Evolutionary conservation across 1,140 invertebrate genomes (phyloP).

Genomic region (Leptonema lineaticorne): DNA sequence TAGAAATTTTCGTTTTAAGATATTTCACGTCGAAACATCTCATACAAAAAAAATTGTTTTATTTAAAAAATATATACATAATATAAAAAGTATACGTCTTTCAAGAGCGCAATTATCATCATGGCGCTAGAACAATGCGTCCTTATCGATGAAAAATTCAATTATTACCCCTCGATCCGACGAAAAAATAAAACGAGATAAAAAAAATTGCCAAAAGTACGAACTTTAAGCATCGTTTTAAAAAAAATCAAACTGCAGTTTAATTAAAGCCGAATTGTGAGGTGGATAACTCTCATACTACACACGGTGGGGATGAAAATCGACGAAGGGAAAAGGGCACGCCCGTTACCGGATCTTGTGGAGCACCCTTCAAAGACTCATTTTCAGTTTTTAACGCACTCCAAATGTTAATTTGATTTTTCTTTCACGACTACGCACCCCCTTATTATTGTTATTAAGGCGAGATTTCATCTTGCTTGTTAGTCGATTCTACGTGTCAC

Average conservation of each 20-base stretch:
- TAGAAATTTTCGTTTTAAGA: no score
- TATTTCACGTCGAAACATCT: no score
- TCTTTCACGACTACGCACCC: neutral
- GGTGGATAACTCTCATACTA: neutral
- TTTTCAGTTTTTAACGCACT: slow-evolving; percentile 18
- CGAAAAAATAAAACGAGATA: slow-evolving; percentile 1
- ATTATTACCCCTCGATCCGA: slow-evolving; percentile 2
- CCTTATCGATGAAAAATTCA: slow-evolving; percentile 25
- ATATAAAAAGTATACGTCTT: no score
- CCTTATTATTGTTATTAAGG: slow-evolving; percentile 2
- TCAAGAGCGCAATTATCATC: neutral
- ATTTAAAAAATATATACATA: no score
- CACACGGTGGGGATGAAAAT: neutral
- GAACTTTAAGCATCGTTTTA: no score
- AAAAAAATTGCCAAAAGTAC: neutral
- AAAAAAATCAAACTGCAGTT: slow-evolving; percentile 23
- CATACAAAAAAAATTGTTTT: no score
- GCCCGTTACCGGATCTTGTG: slow-evolving; percentile 10
- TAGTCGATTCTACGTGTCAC: neutral
- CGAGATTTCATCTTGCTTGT: neutral
- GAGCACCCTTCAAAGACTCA: neutral
- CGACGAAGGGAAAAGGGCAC: neutral
- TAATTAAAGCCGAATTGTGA: slow-evolving; percentile 26
- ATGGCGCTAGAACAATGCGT: slow-evolving; percentile 8
- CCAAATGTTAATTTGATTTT: slow-evolving; percentile 25